Percentiles rank a stretch among this genome's conserved stretches.
phyloP scores from a whole-genome alignment of 2,113 vertebrate genomes.

The Aythya baeri region DNA sequence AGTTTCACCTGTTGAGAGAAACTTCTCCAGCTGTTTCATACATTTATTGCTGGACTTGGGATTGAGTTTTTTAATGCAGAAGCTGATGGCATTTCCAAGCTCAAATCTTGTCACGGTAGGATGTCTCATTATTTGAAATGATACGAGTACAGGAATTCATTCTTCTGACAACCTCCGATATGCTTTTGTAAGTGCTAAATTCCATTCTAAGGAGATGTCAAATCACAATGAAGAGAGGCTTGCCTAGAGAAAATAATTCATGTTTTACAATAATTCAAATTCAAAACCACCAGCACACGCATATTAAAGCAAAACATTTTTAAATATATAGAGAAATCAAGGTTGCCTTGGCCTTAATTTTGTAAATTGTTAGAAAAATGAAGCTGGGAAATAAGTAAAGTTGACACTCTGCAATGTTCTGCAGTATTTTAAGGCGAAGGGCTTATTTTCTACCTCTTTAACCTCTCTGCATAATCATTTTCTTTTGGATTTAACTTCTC shows the following conservation, averaged over 20 bases:
- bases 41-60: neutral
- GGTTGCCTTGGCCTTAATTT: neutral
- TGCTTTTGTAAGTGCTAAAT: constrained; percentile 22
- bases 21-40: neutral
- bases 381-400: neutral
- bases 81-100: neutral
- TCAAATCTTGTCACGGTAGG: neutral
- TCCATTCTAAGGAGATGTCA: constrained; percentile 32
- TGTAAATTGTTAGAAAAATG: neutral
- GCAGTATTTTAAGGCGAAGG: neutral
- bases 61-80: neutral
- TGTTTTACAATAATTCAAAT: neutral
- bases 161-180: constrained; percentile 25
- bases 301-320: neutral
- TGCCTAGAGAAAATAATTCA: constrained; percentile 18
- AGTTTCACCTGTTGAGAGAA: neutral
- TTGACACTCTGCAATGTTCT: neutral
- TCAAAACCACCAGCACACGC: neutral
- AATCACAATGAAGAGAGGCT: constrained; percentile 1
- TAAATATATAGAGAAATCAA: neutral
- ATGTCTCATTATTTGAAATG: neutral
- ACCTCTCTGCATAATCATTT: neutral
- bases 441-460: neutral
- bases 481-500: neutral
- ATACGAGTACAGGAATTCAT: neutral